A percentile compares a stretch with the other conserved stretches of the same genome.
phyloP scores from a whole-genome alignment of 2,888 invertebrate genomes.

The Ellobium chinense region DNA sequence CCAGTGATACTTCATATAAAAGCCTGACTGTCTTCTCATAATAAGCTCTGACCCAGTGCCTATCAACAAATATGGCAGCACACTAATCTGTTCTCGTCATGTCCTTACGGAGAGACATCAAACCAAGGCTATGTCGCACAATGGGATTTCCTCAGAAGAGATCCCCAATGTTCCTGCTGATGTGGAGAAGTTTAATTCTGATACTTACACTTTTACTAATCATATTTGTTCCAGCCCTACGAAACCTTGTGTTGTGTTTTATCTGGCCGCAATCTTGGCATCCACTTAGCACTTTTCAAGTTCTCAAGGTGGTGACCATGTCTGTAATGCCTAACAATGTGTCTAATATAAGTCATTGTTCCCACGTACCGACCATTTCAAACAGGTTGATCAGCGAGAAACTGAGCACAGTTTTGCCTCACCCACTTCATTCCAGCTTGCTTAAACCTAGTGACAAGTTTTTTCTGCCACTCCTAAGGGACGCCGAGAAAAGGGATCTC shows the following conservation, averaged over 20 bases:
- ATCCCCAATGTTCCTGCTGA: too few species aligned
- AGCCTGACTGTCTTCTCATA: too few species aligned
- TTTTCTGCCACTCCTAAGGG: not conserved
- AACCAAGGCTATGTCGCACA: too few species aligned
- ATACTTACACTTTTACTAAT: not conserved
- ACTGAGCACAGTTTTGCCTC: not conserved
- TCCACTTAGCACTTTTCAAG: not conserved
- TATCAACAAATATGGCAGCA: too few species aligned
- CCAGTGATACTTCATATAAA: too few species aligned
- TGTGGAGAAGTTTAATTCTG: too few species aligned
- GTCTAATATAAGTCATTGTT: not conserved
- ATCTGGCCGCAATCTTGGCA: slow-evolving; percentile 17
- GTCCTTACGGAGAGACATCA: too few species aligned
- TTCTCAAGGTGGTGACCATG: not conserved
- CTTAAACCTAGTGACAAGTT: not conserved
- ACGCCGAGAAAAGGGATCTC: not conserved
- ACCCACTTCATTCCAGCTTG: not conserved
- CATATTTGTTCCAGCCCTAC: not conserved
- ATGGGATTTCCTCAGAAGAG: too few species aligned
- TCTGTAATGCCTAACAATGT: not conserved
- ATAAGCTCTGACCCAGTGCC: too few species aligned
- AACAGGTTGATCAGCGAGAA: not conserved
- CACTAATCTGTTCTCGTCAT: too few species aligned
- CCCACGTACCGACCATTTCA: not conserved
- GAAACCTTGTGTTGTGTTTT: not conserved